Conservation (phyloP, 1,140 invertebrate species). For the Trachymyrmex septentrionalis region DNA sequence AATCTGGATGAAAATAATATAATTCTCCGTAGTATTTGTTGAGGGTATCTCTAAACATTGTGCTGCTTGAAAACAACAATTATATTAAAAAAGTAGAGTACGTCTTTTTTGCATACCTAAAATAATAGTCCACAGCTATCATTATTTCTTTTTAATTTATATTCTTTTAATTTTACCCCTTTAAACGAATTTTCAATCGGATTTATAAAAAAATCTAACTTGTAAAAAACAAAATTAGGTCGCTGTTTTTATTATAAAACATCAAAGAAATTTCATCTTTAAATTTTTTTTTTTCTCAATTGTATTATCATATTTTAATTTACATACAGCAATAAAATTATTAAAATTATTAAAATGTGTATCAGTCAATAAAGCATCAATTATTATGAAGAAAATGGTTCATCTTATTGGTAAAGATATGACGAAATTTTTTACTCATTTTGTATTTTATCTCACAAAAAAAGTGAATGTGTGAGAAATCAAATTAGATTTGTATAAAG, state of each 20-base stretch:
- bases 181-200: not conserved
- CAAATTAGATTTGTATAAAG: not conserved
- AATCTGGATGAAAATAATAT: constrained; percentile 2
- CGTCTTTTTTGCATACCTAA: not conserved
- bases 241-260: not conserved
- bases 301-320: not conserved
- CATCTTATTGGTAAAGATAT: not conserved
- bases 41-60: not conserved
- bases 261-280: not conserved
- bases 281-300: not conserved
- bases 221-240: not conserved
- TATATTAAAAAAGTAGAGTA: not conserved
- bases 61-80: constrained; percentile 35
- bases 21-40: not conserved
- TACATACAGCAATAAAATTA: not conserved
- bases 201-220: no score
- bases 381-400: not conserved
- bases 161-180: not conserved
- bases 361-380: not conserved
- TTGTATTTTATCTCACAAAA: not conserved
- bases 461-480: not conserved
- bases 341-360: no score
- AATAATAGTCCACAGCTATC: not conserved
- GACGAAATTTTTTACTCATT: not conserved
- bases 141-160: constrained; percentile 6